Evolutionary conservation across 2,113 vertebrate species (phyloP).

Genomic region (Pelodiscus sinensis): DNA sequence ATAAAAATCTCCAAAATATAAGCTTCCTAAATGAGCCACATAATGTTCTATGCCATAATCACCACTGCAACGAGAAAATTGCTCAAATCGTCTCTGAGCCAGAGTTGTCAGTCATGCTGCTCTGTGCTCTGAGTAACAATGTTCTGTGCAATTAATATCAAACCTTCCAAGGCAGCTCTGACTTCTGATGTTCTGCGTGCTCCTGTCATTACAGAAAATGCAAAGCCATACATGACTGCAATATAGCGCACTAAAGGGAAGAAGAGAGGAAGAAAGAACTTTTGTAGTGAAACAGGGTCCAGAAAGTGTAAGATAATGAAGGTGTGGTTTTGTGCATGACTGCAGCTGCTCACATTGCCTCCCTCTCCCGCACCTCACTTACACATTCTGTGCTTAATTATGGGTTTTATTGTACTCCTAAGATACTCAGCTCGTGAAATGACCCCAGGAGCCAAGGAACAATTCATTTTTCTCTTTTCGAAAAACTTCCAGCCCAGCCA

Average conservation of each 20-base stretch:
- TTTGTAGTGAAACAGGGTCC: background rate
- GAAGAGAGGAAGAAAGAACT: slow-evolving; percentile 3
- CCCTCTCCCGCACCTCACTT: background rate
- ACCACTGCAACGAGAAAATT: slow-evolving; percentile 57
- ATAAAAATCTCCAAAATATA: slow-evolving; percentile 47
- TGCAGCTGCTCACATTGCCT: slow-evolving; percentile 54
- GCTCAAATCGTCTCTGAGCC: slow-evolving; percentile 20
- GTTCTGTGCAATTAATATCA: slow-evolving; percentile 64
- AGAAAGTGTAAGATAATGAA: slow-evolving; percentile 48
- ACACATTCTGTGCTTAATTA: slow-evolving; percentile 66
- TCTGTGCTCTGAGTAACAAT: slow-evolving; percentile 62
- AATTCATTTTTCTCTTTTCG: slow-evolving; percentile 46
- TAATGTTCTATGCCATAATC: slow-evolving; percentile 60
- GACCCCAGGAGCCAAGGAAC: slow-evolving; percentile 43
- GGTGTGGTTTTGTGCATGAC: slow-evolving; percentile 37
- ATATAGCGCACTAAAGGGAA: background rate
- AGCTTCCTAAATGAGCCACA: slow-evolving; percentile 50
- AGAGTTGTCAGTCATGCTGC: slow-evolving; percentile 52
- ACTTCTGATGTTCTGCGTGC: background rate
- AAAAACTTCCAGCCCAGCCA: slow-evolving; percentile 23
- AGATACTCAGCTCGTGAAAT: slow-evolving; percentile 69
- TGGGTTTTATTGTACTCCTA: slow-evolving; percentile 65
- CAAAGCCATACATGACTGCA: background rate
- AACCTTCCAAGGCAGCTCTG: slow-evolving; percentile 36
- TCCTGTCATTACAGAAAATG: slow-evolving; percentile 19